phyloP scores from a whole-genome alignment of 2,113 vertebrate genomes.

The Cariama cristata region DNA sequence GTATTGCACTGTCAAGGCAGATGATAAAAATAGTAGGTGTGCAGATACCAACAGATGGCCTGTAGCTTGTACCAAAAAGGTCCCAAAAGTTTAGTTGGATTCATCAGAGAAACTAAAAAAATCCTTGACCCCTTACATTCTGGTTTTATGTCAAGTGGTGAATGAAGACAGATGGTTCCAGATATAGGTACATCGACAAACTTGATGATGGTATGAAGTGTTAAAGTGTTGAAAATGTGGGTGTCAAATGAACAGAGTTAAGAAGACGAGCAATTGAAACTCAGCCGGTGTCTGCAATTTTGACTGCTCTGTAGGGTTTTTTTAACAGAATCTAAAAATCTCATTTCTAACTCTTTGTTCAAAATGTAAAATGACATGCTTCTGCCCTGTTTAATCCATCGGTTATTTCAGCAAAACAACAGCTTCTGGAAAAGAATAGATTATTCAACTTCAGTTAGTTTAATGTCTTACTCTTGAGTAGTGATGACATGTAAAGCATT shows the following conservation, averaged over 20 bases:
- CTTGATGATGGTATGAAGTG: not conserved
- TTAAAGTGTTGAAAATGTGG: conserved; percentile 45
- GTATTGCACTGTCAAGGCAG: not conserved
- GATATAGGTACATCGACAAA: conserved; percentile 17
- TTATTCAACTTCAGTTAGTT: not conserved
- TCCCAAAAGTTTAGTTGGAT: not conserved
- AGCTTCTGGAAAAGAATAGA: not conserved
- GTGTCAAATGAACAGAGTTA: conserved; percentile 12
- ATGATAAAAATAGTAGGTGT: not conserved
- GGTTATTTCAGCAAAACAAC: not conserved
- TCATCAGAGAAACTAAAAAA: not conserved
- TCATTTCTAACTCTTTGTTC: not conserved
- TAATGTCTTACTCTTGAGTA: not conserved
- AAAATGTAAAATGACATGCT: not conserved
- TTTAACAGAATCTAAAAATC: not conserved
- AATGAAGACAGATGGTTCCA: not conserved
- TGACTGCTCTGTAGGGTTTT: not conserved
- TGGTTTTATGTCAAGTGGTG: not conserved
- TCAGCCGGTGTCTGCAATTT: not conserved
- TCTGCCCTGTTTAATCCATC: not conserved
- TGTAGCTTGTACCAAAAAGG: not conserved
- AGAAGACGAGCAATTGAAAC: not conserved
- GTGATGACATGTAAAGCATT: not conserved
- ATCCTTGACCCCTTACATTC: not conserved
- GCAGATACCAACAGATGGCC: not conserved